A percentile compares a stretch with the other conserved stretches of the same genome.
phyloP scores from a whole-genome alignment of 1,140 invertebrate genomes.

The Chymomyza costata region DNA sequence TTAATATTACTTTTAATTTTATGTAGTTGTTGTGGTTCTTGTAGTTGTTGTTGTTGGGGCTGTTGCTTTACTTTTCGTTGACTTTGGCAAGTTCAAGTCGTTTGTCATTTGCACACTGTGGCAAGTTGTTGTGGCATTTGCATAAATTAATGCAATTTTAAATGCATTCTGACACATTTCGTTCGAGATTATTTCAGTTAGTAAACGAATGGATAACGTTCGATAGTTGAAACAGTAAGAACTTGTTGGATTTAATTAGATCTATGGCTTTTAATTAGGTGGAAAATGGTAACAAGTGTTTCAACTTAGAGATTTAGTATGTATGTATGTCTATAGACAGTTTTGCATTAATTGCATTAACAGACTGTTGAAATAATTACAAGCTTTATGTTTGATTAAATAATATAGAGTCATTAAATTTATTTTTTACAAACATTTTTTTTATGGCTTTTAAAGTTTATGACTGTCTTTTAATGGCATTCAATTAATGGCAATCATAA shows the following conservation, averaged over 20 bases:
- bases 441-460: too few relatives aligned
- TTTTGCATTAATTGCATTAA: slow-evolving; percentile 57
- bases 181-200: neutral
- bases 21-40: slow-evolving; percentile 50
- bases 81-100: slow-evolving; percentile 62
- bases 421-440: too few relatives aligned
- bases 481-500: too few relatives aligned
- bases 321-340: too few relatives aligned
- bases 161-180: slow-evolving; percentile 60
- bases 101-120: slow-evolving; percentile 63
- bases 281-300: slow-evolving; percentile 19
- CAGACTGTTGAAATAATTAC: slow-evolving; percentile 62
- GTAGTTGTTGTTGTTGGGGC: slow-evolving; percentile 15
- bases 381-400: slow-evolving; percentile 58
- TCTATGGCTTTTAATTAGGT: slow-evolving; percentile 56
- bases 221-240: neutral
- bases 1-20: too few relatives aligned
- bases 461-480: slow-evolving; percentile 22
- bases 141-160: slow-evolving; percentile 63
- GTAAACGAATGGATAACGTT: too few relatives aligned
- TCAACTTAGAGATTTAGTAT: too few relatives aligned
- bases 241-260: slow-evolving; percentile 42
- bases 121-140: slow-evolving; percentile 60
- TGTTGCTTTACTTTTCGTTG: slow-evolving; percentile 14
- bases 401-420: slow-evolving; percentile 61